A percentile compares a stretch with the other conserved stretches of the same genome.
Evolutionary conservation across 2,888 invertebrate species (phyloP).

Genomic region (Temnothorax ravouxi): DNA sequence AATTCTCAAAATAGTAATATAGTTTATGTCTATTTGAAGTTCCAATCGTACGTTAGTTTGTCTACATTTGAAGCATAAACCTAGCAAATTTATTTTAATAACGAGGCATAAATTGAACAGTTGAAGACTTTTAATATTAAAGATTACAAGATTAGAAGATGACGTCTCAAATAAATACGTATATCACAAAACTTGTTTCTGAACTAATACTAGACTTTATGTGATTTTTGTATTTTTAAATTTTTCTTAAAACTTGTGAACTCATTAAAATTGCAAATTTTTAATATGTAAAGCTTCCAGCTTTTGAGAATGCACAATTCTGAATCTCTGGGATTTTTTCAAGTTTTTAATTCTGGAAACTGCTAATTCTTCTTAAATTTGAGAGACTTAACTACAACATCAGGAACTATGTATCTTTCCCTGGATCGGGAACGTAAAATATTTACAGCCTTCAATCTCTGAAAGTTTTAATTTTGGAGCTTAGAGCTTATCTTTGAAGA

Average conservation of each 20-base stretch:
- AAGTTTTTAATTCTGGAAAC: neutral
- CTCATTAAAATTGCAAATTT: neutral
- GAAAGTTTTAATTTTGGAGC: slow-evolving; percentile 4
- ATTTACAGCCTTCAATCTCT: neutral
- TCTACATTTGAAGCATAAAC: neutral
- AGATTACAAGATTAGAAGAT: neutral
- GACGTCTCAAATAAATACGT: neutral
- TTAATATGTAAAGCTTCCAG: neutral
- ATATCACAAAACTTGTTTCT: neutral
- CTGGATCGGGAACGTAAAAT: neutral
- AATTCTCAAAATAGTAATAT: neutral
- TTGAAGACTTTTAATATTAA: neutral
- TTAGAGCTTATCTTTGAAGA: neutral
- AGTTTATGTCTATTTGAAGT: neutral
- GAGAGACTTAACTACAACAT: neutral
- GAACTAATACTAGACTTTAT: neutral
- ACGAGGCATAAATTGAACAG: neutral
- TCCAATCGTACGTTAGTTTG: neutral
- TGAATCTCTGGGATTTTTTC: neutral
- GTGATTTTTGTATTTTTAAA: neutral
- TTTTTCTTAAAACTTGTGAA: neutral
- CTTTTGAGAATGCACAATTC: neutral
- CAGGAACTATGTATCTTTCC: neutral
- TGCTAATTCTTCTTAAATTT: neutral
- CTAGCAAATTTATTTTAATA: neutral